These are phyloP conservation scores for Oeneis ivallda DNA, from an alignment of 2,888 invertebrate species.

Conservation along the genomic window DNA sequence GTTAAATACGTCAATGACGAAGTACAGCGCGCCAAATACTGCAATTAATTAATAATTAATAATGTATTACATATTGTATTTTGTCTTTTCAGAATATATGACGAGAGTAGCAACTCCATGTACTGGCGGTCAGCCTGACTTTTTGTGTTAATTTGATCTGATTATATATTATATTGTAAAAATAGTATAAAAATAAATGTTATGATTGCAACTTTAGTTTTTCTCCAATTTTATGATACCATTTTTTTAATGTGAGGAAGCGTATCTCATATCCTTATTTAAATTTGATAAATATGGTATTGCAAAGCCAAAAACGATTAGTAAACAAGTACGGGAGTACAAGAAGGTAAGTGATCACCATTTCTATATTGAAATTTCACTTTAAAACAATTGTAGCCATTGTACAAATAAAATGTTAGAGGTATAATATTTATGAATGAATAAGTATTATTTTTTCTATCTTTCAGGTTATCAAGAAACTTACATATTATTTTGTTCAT, in stretches of 20 bases:
- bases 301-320: no score
- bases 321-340: no score
- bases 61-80: slow-evolving; percentile 18
- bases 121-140: slow-evolving; percentile 47
- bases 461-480: slow-evolving; percentile 2
- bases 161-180: background rate
- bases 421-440: background rate
- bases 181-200: slow-evolving; percentile 36
- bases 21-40: no score
- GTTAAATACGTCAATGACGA: no score
- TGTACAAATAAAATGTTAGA: no score
- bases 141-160: slow-evolving; percentile 45
- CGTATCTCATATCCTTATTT: no score
- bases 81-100: slow-evolving; percentile 60
- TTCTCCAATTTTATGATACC: slow-evolving; percentile 45
- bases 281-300: no score
- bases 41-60: no score
- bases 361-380: no score
- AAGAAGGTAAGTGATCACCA: no score
- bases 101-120: slow-evolving; percentile 50
- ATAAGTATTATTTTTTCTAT: background rate
- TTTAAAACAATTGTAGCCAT: no score
- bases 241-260: background rate
- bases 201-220: slow-evolving; percentile 47
- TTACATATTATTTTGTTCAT: background rate